Evolutionary conservation across 2,113 vertebrate species (phyloP).

Genomic region (Tylochromis polylepis): DNA sequence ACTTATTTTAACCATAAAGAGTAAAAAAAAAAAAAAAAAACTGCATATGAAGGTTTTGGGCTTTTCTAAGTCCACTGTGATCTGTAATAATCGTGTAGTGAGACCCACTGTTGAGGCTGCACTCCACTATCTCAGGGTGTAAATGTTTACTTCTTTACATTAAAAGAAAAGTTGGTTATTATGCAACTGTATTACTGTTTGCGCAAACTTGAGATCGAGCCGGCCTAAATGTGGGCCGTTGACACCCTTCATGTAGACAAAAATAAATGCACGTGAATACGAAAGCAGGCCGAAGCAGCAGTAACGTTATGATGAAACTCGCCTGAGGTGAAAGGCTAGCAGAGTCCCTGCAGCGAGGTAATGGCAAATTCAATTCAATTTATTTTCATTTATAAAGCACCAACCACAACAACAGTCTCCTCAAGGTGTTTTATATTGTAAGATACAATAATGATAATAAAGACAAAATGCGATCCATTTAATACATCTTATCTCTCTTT

Average conservation of each 20-base stretch:
- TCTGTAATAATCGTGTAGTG: background rate
- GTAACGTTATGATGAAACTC: background rate
- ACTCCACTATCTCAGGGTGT: background rate
- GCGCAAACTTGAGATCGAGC: background rate
- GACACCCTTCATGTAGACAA: background rate
- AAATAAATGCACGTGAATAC: background rate
- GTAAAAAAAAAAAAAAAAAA: background rate
- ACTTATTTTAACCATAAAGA: background rate
- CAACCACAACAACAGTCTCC: background rate
- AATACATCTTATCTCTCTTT: background rate
- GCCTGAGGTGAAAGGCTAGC: background rate
- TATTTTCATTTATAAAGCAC: background rate
- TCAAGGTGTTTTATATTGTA: background rate
- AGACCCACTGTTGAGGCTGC: background rate
- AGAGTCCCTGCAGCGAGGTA: background rate
- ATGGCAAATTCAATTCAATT: background rate
- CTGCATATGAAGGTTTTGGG: background rate
- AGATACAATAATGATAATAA: rapidly evolving
- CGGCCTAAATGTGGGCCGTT: background rate
- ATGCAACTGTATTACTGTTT: background rate
- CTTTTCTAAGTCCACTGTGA: background rate
- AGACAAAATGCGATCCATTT: background rate
- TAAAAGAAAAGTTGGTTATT: background rate
- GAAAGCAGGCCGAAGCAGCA: background rate
- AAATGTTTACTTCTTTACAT: background rate